Evolutionary conservation across 2,113 vertebrate species (phyloP).

Genomic region (Entelurus aequoreus): DNA sequence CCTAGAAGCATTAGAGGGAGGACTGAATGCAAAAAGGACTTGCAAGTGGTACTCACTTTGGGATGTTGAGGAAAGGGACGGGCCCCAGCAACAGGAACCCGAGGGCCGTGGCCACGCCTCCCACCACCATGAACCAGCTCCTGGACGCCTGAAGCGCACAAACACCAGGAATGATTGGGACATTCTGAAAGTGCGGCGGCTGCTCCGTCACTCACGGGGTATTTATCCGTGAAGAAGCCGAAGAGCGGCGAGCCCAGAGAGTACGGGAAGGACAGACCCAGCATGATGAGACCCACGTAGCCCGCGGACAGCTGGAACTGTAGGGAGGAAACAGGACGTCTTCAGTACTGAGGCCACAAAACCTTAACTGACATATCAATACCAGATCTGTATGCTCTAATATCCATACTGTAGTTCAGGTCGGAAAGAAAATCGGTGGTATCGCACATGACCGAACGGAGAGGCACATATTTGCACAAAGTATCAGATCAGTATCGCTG

Average conservation of each 20-base stretch:
- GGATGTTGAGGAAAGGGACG: slow-evolving; percentile 79
- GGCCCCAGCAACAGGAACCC: slow-evolving; percentile 86
- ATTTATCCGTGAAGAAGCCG: slow-evolving; percentile 83
- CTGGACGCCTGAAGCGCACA: slow-evolving; percentile 60
- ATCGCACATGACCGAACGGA: too few relatives aligned
- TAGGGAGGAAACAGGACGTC: neutral
- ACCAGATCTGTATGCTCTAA: too few relatives aligned
- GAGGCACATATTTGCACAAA: too few relatives aligned
- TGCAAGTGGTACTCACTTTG: slow-evolving; percentile 64
- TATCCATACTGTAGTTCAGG: too few relatives aligned
- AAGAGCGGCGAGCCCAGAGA: slow-evolving; percentile 82
- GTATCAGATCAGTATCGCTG: too few relatives aligned
- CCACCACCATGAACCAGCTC: slow-evolving; percentile 78
- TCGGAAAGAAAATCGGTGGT: too few relatives aligned
- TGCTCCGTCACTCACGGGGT: slow-evolving; percentile 76
- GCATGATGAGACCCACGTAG: slow-evolving; percentile 87
- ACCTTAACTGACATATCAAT: too few relatives aligned
- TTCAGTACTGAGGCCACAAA: neutral
- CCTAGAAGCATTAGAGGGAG: too few relatives aligned
- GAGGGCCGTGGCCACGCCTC: slow-evolving; percentile 68
- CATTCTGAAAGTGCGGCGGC: neutral
- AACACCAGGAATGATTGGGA: neutral
- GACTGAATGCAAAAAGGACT: neutral
- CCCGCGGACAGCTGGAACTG: slow-evolving; percentile 83
- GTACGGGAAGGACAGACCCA: slow-evolving; percentile 82